Percentiles rank a stretch among this genome's conserved stretches.
These are phyloP conservation scores for Miichthys miiuy DNA, from an alignment of 2,797 vertebrate species.

Conservation along the genomic window DNA sequence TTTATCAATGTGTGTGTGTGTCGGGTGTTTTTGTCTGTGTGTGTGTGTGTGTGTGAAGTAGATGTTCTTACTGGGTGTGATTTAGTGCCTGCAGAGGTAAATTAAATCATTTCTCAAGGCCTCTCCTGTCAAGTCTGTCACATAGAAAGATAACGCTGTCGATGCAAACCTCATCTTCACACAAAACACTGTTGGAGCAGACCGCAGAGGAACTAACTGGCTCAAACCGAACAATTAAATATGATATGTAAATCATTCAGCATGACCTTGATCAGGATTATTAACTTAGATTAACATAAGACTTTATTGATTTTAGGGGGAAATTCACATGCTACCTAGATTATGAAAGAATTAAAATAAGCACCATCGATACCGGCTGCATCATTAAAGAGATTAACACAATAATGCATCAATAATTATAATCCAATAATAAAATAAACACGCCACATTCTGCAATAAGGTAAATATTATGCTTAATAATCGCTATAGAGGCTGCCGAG, in stretches of 20 bases:
- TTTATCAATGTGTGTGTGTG: constrained; percentile 18
- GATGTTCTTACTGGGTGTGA: constrained; percentile 54
- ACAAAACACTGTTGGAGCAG: constrained; percentile 13
- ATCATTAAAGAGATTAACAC: too few relatives aligned
- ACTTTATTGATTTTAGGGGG: too few relatives aligned
- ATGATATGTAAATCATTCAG: constrained; percentile 10
- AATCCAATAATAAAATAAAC: too few relatives aligned
- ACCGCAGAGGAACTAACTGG: background rate
- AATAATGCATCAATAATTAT: too few relatives aligned
- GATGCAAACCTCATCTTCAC: constrained; percentile 43
- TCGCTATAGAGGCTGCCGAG: too few relatives aligned
- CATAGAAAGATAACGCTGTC: constrained; percentile 70
- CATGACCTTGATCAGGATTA: background rate
- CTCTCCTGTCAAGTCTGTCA: constrained; percentile 68
- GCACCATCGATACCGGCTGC: too few relatives aligned
- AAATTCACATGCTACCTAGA: too few relatives aligned
- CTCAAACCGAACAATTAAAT: constrained; percentile 4
- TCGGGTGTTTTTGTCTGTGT: constrained; percentile 10
- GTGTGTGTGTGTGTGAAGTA: constrained; percentile 30
- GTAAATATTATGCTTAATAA: too few relatives aligned
- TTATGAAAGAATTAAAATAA: too few relatives aligned
- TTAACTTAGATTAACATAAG: too few relatives aligned
- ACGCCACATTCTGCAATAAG: too few relatives aligned
- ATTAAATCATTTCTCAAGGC: constrained; percentile 80
- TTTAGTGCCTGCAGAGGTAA: constrained; percentile 68